A percentile compares a stretch with the other conserved stretches of the same genome.
phyloP scores from a whole-genome alignment of 2,888 invertebrate species.

The Psococerastis gibbosa region DNA sequence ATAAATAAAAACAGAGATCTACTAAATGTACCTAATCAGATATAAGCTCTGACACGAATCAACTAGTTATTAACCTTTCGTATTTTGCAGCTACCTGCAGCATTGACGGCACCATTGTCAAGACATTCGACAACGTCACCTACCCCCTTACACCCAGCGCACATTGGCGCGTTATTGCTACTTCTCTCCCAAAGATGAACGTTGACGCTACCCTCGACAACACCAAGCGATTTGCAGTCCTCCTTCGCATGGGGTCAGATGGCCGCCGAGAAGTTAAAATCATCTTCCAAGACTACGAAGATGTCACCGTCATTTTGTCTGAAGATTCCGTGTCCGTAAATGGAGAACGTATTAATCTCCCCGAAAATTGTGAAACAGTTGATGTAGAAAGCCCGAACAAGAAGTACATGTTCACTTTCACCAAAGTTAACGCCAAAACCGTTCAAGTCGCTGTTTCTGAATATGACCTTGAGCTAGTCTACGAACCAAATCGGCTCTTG shows the following conservation, averaged over 20 bases:
- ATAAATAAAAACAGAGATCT: too few species aligned
- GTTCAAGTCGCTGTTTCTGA: constrained; percentile 21
- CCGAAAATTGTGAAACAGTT: constrained; percentile 20
- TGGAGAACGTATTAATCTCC: neutral
- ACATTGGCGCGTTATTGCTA: constrained; percentile 33
- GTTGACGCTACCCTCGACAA: constrained; percentile 7
- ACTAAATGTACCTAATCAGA: too few species aligned
- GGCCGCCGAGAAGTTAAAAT: neutral
- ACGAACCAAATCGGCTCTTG: constrained; percentile 36
- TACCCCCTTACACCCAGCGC: constrained; percentile 33
- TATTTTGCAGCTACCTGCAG: constrained; percentile 41
- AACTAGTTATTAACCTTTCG: too few species aligned
- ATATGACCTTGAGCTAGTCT: constrained; percentile 32
- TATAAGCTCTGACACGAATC: too few species aligned
- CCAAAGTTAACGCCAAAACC: constrained; percentile 25
- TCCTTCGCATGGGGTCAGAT: constrained; percentile 24
- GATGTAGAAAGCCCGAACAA: constrained; percentile 26
- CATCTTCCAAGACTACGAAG: neutral
- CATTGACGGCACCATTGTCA: constrained; percentile 34
- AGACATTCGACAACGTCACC: constrained; percentile 44
- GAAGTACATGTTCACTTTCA: constrained; percentile 31
- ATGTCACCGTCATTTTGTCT: neutral
- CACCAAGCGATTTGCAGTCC: constrained; percentile 25
- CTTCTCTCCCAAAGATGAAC: neutral
- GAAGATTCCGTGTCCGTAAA: neutral